phyloP scores from a whole-genome alignment of 2,888 invertebrate genomes.

The Spilosoma lubricipeda region DNA sequence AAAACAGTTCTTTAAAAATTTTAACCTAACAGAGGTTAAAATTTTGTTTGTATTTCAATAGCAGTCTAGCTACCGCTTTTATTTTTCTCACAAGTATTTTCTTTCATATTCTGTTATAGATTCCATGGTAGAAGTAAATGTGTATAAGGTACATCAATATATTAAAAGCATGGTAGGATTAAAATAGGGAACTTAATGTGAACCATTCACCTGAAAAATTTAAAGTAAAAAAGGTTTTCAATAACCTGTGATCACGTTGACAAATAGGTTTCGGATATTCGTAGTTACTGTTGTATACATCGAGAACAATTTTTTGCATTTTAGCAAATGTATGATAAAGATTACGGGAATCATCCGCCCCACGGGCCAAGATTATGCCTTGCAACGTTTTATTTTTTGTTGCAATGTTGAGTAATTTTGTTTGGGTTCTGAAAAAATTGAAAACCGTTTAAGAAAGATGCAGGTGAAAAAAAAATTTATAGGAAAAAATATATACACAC shows the following conservation, averaged over 20 bases:
- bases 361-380: conserved; percentile 52
- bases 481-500: no score
- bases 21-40: no score
- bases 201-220: background rate
- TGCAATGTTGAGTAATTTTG: conserved; percentile 41
- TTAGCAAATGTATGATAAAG: conserved; percentile 64
- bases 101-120: background rate
- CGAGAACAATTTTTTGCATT: conserved; percentile 58
- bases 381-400: conserved; percentile 49
- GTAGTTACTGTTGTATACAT: conserved; percentile 62
- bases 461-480: background rate
- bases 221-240: background rate
- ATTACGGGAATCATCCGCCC: conserved; percentile 59
- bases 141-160: background rate
- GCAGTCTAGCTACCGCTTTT: no score
- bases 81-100: background rate
- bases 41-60: no score
- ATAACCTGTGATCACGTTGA: conserved; percentile 42
- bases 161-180: background rate
- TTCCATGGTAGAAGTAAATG: background rate
- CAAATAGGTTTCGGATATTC: conserved; percentile 41
- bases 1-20: no score
- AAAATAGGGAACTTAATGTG: background rate
- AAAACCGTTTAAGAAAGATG: background rate
- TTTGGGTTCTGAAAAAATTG: conserved; percentile 41